phyloP scores from a whole-genome alignment of 64 coral and sea anemone species.

The Acropora yongei region DNA sequence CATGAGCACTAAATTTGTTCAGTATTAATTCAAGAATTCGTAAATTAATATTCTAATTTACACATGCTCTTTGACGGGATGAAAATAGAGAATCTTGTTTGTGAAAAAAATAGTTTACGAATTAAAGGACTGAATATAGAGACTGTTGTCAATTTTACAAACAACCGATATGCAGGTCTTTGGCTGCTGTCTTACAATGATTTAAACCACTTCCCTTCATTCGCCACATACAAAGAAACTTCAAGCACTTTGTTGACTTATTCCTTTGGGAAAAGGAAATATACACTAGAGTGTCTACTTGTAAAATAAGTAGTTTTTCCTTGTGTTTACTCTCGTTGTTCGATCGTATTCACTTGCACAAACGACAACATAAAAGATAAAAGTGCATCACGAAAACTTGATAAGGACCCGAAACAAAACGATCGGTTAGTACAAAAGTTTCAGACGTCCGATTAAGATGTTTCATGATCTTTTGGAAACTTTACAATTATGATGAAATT shows the following conservation, averaged over 20 bases:
- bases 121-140: neutral
- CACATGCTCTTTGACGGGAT: neutral
- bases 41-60: neutral
- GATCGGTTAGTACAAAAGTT: neutral
- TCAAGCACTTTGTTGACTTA: constrained; percentile 18
- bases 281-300: neutral
- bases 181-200: neutral
- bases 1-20: neutral
- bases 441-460: neutral
- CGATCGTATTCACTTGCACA: neutral
- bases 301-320: too few relatives aligned
- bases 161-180: neutral
- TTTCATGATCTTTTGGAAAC: neutral
- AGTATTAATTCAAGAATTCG: neutral
- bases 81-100: neutral
- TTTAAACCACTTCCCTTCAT: neutral
- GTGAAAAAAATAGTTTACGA: neutral
- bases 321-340: too few relatives aligned
- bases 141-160: neutral
- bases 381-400: too few relatives aligned
- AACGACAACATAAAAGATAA: too few relatives aligned
- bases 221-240: neutral
- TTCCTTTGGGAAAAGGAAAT: neutral
- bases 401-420: too few relatives aligned
- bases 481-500: neutral